Evolutionary conservation across 2,797 vertebrate species (phyloP), one percentile per base, ranked within the genome.

Genomic region (Clangula hyemalis): DNA sequence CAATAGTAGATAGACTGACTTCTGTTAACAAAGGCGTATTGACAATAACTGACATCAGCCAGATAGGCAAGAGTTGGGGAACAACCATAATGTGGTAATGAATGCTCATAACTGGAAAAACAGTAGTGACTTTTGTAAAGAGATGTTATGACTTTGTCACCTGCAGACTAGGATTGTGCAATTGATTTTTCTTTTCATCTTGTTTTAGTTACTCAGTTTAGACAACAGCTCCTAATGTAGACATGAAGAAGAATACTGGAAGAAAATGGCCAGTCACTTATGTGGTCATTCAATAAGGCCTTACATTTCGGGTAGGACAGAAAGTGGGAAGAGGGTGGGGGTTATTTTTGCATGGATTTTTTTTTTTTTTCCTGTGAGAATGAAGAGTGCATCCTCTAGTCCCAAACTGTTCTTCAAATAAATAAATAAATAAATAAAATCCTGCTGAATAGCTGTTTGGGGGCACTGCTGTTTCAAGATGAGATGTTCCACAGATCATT

Each of bases 401-500:
- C 88, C 88, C 94, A 93, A 91, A 85, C 82, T 77, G 86, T 96
- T 96, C 88, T 96, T 95, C 94, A 78, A 96, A 49, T 24, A 49
- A 49, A 49, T 49, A 49, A 49, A 45, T 49, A 49, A 49, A 49
- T 49, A 49, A 49, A 49, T 24, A 93, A 77, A 83, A 30, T 93
- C 87, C 88, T 86, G 90, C 84, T 89, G 92, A 91, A 66, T 91
- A 89, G 45, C 86, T 92, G 95, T 65, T 94, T 97, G 76, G 4
- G 6, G 93, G 95, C 92, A 96, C 88, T 91, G 94, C 96, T 87
- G 70, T 96, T 97, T 94, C 56, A 47, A 97, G 91, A 83, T 65
- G 88, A 97, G 87, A 81, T 57, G 83, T 95, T 95, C 90, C 94
- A 95, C 92, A 96, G 95, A 97, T 97, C 89, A 95, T 97, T 98